A percentile compares a stretch with the other conserved stretches of the same genome.
These are phyloP conservation scores for Ptychoptera contaminata DNA, from an alignment of 2,888 invertebrate species.

Conservation along the genomic window DNA sequence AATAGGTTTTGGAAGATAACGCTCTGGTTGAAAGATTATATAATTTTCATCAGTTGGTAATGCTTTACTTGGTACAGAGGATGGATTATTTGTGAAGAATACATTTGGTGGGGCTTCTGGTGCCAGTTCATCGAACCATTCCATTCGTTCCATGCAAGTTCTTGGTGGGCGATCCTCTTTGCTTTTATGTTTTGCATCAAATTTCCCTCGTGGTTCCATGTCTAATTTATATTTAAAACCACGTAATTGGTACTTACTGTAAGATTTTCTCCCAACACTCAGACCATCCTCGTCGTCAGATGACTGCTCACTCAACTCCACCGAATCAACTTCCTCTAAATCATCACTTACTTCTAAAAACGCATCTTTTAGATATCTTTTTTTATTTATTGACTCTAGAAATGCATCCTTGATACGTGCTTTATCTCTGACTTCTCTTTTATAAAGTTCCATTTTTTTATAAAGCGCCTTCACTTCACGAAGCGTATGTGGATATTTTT, in stretches of 20 bases:
- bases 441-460: constrained; percentile 17
- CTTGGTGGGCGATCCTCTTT: constrained; percentile 17
- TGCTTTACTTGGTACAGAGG: constrained; percentile 12
- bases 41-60: constrained; percentile 1
- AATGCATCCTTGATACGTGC: constrained; percentile 19
- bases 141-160: constrained; percentile 22
- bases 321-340: constrained; percentile 12
- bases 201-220: constrained; percentile 21
- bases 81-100: constrained; percentile 17
- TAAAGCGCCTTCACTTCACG: constrained; percentile 19
- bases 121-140: constrained; percentile 24
- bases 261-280: constrained; percentile 20
- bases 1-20: constrained; percentile 5
- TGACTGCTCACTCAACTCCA: constrained; percentile 19
- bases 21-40: neutral
- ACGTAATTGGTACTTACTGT: constrained; percentile 20
- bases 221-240: constrained; percentile 25
- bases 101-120: constrained; percentile 18
- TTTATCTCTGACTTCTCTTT: constrained; percentile 18
- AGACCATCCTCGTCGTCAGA: constrained; percentile 25
- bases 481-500: constrained; percentile 21
- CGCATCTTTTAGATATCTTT: constrained; percentile 10
- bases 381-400: constrained; percentile 15
- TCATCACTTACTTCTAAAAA: constrained; percentile 13
- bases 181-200: constrained; percentile 16